Percentiles rank a stretch among this genome's conserved stretches.
phyloP scores from a whole-genome alignment of 2,797 vertebrate genomes.

The Crocodylus rhombifer region DNA sequence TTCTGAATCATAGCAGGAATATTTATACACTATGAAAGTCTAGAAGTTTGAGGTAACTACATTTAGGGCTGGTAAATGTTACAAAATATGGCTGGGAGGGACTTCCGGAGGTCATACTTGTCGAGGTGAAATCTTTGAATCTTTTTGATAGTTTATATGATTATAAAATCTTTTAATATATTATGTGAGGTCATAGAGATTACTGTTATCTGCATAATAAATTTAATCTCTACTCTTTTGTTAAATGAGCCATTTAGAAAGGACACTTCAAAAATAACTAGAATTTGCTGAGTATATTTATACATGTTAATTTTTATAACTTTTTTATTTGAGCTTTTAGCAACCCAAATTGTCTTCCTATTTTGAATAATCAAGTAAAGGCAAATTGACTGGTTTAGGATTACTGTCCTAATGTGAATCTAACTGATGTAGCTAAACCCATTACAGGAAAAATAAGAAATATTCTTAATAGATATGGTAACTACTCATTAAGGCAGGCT shows the following conservation, averaged over 20 bases:
- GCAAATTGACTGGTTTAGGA: neutral
- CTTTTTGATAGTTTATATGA: neutral
- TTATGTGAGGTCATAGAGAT: neutral
- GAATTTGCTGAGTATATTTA: neutral
- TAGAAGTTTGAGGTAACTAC: neutral
- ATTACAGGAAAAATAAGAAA: neutral
- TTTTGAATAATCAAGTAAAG: conserved; percentile 11
- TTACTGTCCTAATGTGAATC: neutral
- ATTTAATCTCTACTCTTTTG: neutral
- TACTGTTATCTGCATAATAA: neutral
- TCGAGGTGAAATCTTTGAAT: neutral
- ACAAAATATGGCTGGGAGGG: neutral
- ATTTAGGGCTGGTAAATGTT: neutral
- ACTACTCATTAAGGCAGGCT: neutral
- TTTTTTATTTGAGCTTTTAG: conserved; percentile 36
- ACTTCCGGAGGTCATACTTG: neutral
- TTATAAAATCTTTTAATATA: neutral
- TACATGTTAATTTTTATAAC: neutral
- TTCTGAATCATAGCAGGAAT: neutral
- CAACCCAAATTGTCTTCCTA: neutral
- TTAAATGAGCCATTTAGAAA: neutral
- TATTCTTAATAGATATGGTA: neutral
- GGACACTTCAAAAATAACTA: neutral
- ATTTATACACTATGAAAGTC: neutral
- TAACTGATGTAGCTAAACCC: conserved; percentile 21